These are phyloP conservation scores for Ostrea denselamellosa DNA, from an alignment of 1,140 invertebrate species.

Conservation along the genomic window DNA sequence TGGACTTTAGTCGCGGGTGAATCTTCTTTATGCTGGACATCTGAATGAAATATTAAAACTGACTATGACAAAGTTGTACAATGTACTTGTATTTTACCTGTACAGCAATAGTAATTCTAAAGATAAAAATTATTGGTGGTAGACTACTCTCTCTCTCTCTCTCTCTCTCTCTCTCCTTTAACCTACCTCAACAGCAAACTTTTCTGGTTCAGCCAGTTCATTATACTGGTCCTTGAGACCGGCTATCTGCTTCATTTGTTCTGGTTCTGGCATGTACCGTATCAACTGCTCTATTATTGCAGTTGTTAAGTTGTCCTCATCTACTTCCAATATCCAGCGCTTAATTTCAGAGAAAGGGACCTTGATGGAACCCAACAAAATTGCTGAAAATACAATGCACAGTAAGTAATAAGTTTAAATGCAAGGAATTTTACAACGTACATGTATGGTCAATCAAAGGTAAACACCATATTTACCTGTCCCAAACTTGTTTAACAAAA, in stretches of 20 bases:
- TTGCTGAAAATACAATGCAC: slow-evolving; percentile 83
- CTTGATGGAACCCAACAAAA: slow-evolving; percentile 93
- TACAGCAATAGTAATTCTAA: background rate
- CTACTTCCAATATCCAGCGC: slow-evolving; percentile 89
- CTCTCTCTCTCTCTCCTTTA: background rate
- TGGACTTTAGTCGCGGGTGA: slow-evolving; percentile 90
- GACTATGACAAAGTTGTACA: background rate
- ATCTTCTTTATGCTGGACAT: slow-evolving; percentile 91
- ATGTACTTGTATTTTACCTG: too few relatives aligned
- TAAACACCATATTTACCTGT: background rate
- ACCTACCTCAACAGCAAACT: slow-evolving; percentile 93
- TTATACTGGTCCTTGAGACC: slow-evolving; percentile 88
- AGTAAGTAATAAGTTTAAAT: too few relatives aligned
- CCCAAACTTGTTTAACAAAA: too few relatives aligned
- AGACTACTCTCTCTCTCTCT: background rate
- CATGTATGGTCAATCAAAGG: background rate
- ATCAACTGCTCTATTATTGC: slow-evolving; percentile 89
- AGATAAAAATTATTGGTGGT: background rate
- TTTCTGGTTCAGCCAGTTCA: slow-evolving; percentile 94
- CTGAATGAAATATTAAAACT: slow-evolving; percentile 75
- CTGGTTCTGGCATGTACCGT: slow-evolving; percentile 91
- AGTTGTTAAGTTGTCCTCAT: slow-evolving; percentile 89
- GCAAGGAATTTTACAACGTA: background rate
- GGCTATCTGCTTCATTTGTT: slow-evolving; percentile 91
- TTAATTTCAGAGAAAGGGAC: slow-evolving; percentile 92